phyloP scores from a whole-genome alignment of 2,888 invertebrate genomes.

The Aproaerema taeniolella region DNA sequence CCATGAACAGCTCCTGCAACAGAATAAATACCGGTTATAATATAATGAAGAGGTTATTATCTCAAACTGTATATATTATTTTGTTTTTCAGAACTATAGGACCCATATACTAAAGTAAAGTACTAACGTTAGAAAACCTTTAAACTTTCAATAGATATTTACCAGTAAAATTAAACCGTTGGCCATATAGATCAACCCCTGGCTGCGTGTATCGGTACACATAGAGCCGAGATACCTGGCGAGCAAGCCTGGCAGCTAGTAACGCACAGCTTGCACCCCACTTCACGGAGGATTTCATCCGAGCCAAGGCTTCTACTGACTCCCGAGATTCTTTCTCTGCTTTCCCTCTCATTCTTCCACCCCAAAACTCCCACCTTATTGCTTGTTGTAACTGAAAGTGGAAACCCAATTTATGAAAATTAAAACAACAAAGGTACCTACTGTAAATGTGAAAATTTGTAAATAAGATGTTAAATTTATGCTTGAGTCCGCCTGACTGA shows the following conservation, averaged over 20 bases:
- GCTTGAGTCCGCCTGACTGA: too few relatives aligned
- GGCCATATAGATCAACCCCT: constrained; percentile 59
- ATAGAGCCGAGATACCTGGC: constrained; percentile 66
- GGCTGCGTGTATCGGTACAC: constrained; percentile 76
- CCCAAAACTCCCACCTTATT: constrained; percentile 78
- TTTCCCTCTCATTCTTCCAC: constrained; percentile 31
- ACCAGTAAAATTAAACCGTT: constrained; percentile 72
- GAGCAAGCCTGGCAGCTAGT: constrained; percentile 70
- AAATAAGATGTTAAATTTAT: too few relatives aligned
- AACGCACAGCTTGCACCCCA: constrained; percentile 76
- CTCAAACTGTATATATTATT: too few relatives aligned
- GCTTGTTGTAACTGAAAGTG: constrained; percentile 53
- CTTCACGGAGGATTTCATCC: constrained; percentile 77
- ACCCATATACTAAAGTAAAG: background rate
- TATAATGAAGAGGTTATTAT: too few relatives aligned
- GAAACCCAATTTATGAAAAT: too few relatives aligned
- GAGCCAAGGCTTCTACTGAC: constrained; percentile 62
- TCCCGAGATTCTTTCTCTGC: constrained; percentile 44
- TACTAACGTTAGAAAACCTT: background rate
- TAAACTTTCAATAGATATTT: background rate
- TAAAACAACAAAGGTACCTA: too few relatives aligned
- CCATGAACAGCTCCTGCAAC: constrained; percentile 80
- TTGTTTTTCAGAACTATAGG: too few relatives aligned
- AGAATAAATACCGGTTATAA: background rate
- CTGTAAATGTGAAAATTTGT: too few relatives aligned